A percentile compares a stretch with the other conserved stretches of the same genome.
Conservation (phyloP, 2,113 vertebrate genomes). For the Chamaetylas fuelleborni region DNA sequence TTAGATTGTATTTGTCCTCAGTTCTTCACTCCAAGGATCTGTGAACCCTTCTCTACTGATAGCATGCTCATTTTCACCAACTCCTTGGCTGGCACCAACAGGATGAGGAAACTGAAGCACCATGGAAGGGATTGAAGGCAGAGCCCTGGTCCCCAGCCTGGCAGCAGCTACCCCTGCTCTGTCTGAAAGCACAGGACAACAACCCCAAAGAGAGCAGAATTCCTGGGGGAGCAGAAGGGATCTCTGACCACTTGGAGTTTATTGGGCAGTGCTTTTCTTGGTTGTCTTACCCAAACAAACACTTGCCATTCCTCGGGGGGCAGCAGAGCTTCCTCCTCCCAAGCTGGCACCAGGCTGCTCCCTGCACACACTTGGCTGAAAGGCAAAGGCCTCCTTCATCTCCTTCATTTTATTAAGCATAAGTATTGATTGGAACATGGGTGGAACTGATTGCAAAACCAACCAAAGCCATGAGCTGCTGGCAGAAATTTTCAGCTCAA, state of each 20-base stretch:
- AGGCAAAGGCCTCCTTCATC: slow-evolving; percentile 52
- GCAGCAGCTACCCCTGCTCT: too few relatives aligned
- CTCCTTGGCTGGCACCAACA: neutral
- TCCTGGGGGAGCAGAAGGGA: neutral
- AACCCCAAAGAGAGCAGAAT: too few relatives aligned
- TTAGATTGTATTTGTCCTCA: neutral
- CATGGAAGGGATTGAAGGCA: neutral
- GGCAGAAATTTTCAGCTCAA: slow-evolving; percentile 31
- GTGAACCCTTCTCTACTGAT: neutral
- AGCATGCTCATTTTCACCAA: neutral
- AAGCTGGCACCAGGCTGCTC: slow-evolving; percentile 4
- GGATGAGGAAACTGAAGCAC: neutral
- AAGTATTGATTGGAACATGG: neutral
- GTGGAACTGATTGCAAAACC: slow-evolving; percentile 38
- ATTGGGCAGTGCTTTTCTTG: neutral
- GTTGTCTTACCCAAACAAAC: neutral
- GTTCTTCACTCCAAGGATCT: neutral
- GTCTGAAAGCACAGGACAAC: neutral
- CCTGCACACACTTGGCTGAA: slow-evolving; percentile 47
- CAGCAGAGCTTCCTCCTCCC: neutral
- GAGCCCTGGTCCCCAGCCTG: neutral
- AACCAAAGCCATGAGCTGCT: slow-evolving; percentile 5
- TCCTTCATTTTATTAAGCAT: slow-evolving; percentile 36
- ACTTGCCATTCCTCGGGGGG: neutral
- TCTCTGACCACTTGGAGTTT: neutral